Evolutionary conservation across 92 coral and sea anemone species (phyloP).

Genomic region (Montipora capitata): DNA sequence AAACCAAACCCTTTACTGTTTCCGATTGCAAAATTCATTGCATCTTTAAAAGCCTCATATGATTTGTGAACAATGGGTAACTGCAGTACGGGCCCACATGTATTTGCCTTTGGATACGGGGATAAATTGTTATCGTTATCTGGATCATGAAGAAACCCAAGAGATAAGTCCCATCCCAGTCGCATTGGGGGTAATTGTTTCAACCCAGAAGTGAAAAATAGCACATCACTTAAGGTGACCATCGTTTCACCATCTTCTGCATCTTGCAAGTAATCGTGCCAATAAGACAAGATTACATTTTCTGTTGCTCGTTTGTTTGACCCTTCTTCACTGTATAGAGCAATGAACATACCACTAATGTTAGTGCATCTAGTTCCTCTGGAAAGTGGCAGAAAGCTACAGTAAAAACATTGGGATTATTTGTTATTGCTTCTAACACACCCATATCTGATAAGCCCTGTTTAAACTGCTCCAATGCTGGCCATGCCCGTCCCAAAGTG

Average conservation of each 20-base stretch:
- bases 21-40: constrained; percentile 24
- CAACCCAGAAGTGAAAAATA: constrained; percentile 79
- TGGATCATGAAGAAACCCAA: constrained; percentile 51
- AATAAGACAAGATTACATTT: constrained; percentile 68
- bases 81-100: constrained; percentile 31
- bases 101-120: constrained; percentile 49
- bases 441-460: constrained; percentile 73
- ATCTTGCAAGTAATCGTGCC: constrained; percentile 81
- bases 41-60: constrained; percentile 14
- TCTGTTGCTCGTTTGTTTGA: constrained; percentile 76
- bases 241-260: constrained; percentile 76
- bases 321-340: constrained; percentile 69
- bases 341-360: constrained; percentile 38
- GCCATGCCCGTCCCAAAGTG: constrained; percentile 70
- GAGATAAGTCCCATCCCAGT: constrained; percentile 18
- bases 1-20: constrained; percentile 27
- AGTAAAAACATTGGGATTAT: constrained; percentile 73
- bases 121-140: constrained; percentile 30
- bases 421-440: constrained; percentile 67
- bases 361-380: constrained; percentile 61
- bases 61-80: constrained; percentile 24
- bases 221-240: constrained; percentile 70
- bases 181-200: constrained; percentile 76
- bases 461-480: constrained; percentile 81
- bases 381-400: constrained; percentile 66